phyloP scores from a whole-genome alignment of 2,888 invertebrate genomes.

The Clitarchus hookeri region DNA sequence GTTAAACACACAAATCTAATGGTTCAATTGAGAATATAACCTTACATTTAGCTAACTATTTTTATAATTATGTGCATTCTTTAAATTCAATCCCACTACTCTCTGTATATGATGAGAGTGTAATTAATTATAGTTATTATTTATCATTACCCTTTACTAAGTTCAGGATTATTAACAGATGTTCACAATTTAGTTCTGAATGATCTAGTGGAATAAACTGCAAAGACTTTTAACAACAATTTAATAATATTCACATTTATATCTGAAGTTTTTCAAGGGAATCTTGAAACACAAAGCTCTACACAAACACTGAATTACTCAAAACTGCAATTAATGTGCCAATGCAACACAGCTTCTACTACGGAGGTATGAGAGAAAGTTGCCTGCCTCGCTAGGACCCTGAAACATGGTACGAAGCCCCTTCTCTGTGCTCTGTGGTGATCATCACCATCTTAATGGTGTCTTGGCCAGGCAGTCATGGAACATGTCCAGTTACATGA shows the following conservation, averaged over 20 bases:
- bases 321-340: neutral
- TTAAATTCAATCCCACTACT: conserved; percentile 11
- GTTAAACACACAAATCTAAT: conserved; percentile 18
- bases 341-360: no score
- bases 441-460: neutral
- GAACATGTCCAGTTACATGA: conserved; percentile 14
- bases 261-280: neutral
- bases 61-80: conserved; percentile 18
- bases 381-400: conserved; percentile 21
- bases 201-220: conserved; percentile 3
- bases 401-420: conserved; percentile 2
- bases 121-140: conserved; percentile 4
- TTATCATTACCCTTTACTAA: conserved; percentile 18
- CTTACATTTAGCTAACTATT: neutral
- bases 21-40: conserved; percentile 16
- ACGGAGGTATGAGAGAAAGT: neutral
- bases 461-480: conserved; percentile 7
- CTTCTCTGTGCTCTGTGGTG: conserved; percentile 23
- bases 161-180: conserved; percentile 3
- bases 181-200: neutral
- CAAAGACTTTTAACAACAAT: neutral
- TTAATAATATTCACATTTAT: neutral
- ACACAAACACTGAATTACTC: neutral
- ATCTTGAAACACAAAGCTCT: neutral
- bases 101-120: conserved; percentile 3